Evolutionary conservation across 2,113 vertebrate species (phyloP), one percentile per base, ranked within the genome.

Genomic region (Calonectris borealis): DNA sequence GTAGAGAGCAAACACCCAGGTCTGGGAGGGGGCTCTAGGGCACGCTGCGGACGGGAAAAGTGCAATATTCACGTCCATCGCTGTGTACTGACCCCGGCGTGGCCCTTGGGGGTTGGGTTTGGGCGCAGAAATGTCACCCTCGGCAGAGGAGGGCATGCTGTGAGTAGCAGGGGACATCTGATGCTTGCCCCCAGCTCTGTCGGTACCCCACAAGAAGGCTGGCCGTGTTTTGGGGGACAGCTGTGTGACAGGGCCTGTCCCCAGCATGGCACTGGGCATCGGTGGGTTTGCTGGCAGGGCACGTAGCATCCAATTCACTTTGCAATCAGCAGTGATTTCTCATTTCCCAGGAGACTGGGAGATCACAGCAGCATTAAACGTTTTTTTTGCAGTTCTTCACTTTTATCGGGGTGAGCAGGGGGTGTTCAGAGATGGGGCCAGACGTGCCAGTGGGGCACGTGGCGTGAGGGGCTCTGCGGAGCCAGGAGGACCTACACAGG

Each of bases 31-130:
- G 57, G 48, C 80, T 84, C 32, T 34, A 55, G 73, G 65, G 49
- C 42, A 26, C 2, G 32, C 58, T 1, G 6, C 1, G 1, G 18
- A 5, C 0, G 17, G 89, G 75, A 70, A 16, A 94, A 90, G 93
- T 94, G 95, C 95, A 96, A 96, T 96, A 96, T 83, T 87, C 26
- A 29, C 4, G 6, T 86, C 73, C 69, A 31, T 68, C 0, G 6
- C 83, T 71, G 38, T 26, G 29, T 83, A 3, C 49, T 16, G 46
- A 81, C 68, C 68, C 58, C 3, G 0, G 54, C 0, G 1, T 66
- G 69, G 78, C 82, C 51, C 27, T 13, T 48, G 42, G 70, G 55
- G 36, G 13, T 64, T 72, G 57, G 24, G 27, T 88, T 58, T 80
- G 69, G 38, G 48, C 58, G 24, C 25, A 66, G 51, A 77, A 61